phyloP scores from a whole-genome alignment of 92 coral and sea anemone genomes.

The Palythoa grandiflora region DNA sequence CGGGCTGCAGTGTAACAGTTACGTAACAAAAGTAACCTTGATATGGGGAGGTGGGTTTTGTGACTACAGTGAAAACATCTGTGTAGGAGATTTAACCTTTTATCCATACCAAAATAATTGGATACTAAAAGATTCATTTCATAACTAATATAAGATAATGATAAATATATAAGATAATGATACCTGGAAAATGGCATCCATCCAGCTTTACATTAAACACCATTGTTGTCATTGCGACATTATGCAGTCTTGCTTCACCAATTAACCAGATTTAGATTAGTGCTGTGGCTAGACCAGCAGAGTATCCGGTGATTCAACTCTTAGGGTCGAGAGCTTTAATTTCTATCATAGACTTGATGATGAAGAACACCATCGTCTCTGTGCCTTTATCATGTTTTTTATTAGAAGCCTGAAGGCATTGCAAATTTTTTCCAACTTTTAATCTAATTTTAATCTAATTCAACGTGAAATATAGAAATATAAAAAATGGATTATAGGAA shows the following conservation, averaged over 20 bases:
- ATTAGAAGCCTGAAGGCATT: neutral
- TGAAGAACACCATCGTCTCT: neutral
- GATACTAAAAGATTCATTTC: too few relatives aligned
- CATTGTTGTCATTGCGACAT: neutral
- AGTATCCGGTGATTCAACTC: neutral
- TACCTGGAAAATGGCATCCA: conserved; percentile 8
- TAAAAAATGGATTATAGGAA: neutral
- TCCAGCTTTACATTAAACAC: neutral
- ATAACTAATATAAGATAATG: too few relatives aligned
- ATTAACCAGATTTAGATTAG: neutral
- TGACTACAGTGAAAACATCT: too few relatives aligned
- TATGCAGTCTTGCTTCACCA: neutral
- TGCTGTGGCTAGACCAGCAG: neutral
- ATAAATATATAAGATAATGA: neutral
- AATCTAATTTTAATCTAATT: neutral
- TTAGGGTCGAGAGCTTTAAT: neutral
- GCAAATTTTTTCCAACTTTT: neutral
- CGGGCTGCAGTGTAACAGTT: too few relatives aligned
- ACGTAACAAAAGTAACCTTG: too few relatives aligned
- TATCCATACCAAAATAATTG: too few relatives aligned
- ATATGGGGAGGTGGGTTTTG: too few relatives aligned
- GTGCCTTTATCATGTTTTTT: neutral
- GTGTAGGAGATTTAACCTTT: too few relatives aligned
- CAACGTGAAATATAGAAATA: neutral
- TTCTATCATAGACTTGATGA: neutral